Evolutionary conservation across 2,113 vertebrate genomes (phyloP).

Genomic region (Paraplagusia blochii): DNA sequence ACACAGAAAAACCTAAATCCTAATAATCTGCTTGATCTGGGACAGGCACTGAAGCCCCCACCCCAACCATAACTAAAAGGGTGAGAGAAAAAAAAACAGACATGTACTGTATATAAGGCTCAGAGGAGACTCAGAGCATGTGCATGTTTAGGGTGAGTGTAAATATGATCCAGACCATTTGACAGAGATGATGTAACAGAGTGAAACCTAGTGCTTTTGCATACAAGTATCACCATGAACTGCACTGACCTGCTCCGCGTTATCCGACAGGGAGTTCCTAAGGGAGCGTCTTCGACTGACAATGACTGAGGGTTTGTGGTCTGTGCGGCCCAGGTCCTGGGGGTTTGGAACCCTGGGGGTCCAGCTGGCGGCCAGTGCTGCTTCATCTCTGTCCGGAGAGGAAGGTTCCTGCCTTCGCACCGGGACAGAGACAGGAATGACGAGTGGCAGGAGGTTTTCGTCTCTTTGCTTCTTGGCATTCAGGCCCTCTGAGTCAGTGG

Average conservation of each 20-base stretch:
- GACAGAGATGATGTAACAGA: no score
- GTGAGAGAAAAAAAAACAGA: slow-evolving; percentile 30
- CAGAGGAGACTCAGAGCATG: slow-evolving; percentile 34
- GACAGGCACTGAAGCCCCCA: slow-evolving; percentile 30
- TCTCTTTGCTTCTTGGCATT: slow-evolving; percentile 79
- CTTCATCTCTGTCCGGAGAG: slow-evolving; percentile 72
- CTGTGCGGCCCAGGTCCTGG: slow-evolving; percentile 71
- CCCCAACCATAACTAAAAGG: slow-evolving; percentile 21
- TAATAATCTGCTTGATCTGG: slow-evolving; percentile 65
- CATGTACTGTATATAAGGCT: slow-evolving; percentile 42
- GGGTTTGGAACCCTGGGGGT: slow-evolving; percentile 55
- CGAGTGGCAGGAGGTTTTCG: slow-evolving; percentile 86
- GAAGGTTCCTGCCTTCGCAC: slow-evolving; percentile 80
- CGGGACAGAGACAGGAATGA: slow-evolving; percentile 96
- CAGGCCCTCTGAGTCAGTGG: slow-evolving; percentile 45
- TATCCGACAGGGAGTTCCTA: slow-evolving; percentile 80
- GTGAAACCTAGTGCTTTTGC: no score
- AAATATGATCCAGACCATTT: no score
- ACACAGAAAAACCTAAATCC: slow-evolving; percentile 29
- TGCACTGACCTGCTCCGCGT: slow-evolving; percentile 78
- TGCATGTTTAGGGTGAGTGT: slow-evolving; percentile 20
- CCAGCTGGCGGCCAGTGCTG: slow-evolving; percentile 70
- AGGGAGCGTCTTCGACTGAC: slow-evolving; percentile 90
- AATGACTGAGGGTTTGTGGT: slow-evolving; percentile 90
- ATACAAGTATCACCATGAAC: no score